phyloP scores from a whole-genome alignment of 1,140 invertebrate species.

The Spodoptera litura region DNA sequence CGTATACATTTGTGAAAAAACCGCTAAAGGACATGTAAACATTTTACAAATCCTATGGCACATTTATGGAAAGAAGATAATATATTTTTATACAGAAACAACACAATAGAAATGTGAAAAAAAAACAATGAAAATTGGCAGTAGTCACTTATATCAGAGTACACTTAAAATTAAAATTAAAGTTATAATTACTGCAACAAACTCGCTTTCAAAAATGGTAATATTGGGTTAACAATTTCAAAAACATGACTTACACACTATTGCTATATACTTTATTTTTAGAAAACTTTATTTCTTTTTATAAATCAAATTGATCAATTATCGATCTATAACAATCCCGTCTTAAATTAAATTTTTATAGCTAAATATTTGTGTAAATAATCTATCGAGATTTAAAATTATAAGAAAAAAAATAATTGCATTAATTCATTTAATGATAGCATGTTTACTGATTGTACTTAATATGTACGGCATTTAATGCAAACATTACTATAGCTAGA shows the following conservation, averaged over 20 bases:
- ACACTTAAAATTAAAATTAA: slow-evolving; percentile 38
- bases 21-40: slow-evolving; percentile 33
- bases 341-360: slow-evolving; percentile 20
- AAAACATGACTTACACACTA: background rate
- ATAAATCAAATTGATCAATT: slow-evolving; percentile 30
- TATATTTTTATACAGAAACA: slow-evolving; percentile 41
- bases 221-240: slow-evolving; percentile 14
- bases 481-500: slow-evolving; percentile 14
- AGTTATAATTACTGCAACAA: slow-evolving; percentile 21
- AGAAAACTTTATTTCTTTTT: slow-evolving; percentile 11
- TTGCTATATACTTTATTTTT: slow-evolving; percentile 11
- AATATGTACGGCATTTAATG: slow-evolving; percentile 58
- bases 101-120: slow-evolving; percentile 44
- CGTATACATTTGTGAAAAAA: slow-evolving; percentile 14
- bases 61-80: slow-evolving; percentile 50
- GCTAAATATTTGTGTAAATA: slow-evolving; percentile 56
- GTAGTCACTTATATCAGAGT: slow-evolving; percentile 55
- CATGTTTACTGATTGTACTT: slow-evolving; percentile 71
- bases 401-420: slow-evolving; percentile 68
- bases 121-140: slow-evolving; percentile 70
- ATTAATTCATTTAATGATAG: slow-evolving; percentile 57
- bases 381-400: slow-evolving; percentile 75
- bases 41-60: slow-evolving; percentile 67
- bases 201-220: slow-evolving; percentile 19
- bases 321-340: slow-evolving; percentile 39